These are phyloP conservation scores for Mormyrus lacerda DNA, from an alignment of 2,113 vertebrate species.

Conservation along the genomic window DNA sequence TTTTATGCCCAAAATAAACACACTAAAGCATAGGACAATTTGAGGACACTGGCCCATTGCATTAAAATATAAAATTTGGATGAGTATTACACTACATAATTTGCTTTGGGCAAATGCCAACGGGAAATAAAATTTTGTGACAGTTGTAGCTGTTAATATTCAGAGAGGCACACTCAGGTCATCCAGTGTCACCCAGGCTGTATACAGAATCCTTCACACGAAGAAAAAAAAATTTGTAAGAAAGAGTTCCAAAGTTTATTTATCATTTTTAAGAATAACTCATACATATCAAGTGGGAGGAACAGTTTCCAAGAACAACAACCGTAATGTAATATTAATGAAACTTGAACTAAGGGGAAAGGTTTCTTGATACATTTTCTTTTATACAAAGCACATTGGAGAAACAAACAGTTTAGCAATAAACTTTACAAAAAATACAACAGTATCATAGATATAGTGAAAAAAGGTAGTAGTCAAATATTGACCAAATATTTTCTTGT, in stretches of 20 bases:
- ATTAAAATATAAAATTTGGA: neutral
- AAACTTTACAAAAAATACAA: constrained; percentile 44
- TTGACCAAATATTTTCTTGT: constrained; percentile 65
- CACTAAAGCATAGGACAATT: neutral
- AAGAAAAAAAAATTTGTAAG: neutral
- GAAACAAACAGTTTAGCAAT: constrained; percentile 29
- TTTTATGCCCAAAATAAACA: neutral
- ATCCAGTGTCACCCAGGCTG: neutral
- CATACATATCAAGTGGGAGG: constrained; percentile 24
- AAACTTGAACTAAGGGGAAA: constrained; percentile 28
- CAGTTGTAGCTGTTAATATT: neutral
- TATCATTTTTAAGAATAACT: constrained; percentile 14
- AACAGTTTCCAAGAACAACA: neutral
- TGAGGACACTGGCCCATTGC: neutral
- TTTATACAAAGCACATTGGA: constrained; percentile 37
- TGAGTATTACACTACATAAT: neutral
- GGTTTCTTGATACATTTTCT: constrained; percentile 31
- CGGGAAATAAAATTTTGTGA: neutral
- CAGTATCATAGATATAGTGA: constrained; percentile 37
- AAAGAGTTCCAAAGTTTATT: constrained; percentile 2
- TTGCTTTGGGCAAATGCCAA: neutral
- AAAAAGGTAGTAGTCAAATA: constrained; percentile 76
- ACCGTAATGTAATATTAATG: constrained; percentile 20
- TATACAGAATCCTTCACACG: neutral
- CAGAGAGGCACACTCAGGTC: neutral